A percentile compares a stretch with the other conserved stretches of the same genome.
These are phyloP conservation scores for Cervus canadensis DNA, from an alignment of 2,113 vertebrate species.

Conservation along the genomic window DNA sequence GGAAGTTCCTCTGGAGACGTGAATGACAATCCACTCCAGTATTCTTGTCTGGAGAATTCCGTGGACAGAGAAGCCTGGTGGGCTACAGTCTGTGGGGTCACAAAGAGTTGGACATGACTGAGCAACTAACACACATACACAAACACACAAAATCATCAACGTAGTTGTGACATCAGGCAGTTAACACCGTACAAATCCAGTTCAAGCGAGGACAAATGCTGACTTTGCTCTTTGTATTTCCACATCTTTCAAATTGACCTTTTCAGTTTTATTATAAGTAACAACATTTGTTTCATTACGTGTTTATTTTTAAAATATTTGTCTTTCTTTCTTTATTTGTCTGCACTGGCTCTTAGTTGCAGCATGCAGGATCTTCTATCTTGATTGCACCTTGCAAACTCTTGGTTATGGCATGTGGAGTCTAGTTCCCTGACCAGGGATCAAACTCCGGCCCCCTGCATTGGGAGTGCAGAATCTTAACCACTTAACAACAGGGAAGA, in stretches of 20 bases:
- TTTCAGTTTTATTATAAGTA: not conserved
- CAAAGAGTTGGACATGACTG: not conserved
- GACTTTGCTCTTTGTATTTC: not conserved
- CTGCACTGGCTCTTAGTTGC: not conserved
- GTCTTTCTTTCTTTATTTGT: not conserved
- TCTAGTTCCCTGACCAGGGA: not conserved
- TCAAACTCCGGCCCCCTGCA: fast-evolving
- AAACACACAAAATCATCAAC: too few species aligned
- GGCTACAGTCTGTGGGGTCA: not conserved
- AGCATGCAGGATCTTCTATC: not conserved
- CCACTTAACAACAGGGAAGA: not conserved
- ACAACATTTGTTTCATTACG: not conserved
- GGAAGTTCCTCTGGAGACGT: not conserved
- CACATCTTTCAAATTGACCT: not conserved
- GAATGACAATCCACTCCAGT: not conserved
- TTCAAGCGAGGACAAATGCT: not conserved
- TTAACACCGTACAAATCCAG: not conserved
- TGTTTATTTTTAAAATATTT: not conserved
- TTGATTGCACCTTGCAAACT: not conserved
- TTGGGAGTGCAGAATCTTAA: not conserved
- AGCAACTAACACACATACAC: not conserved
- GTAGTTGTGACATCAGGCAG: not conserved
- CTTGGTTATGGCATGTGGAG: not conserved
- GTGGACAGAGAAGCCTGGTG: not conserved
- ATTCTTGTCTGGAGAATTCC: not conserved